phyloP scores from a whole-genome alignment of 2,888 invertebrate species.

The Apamea crenata region DNA sequence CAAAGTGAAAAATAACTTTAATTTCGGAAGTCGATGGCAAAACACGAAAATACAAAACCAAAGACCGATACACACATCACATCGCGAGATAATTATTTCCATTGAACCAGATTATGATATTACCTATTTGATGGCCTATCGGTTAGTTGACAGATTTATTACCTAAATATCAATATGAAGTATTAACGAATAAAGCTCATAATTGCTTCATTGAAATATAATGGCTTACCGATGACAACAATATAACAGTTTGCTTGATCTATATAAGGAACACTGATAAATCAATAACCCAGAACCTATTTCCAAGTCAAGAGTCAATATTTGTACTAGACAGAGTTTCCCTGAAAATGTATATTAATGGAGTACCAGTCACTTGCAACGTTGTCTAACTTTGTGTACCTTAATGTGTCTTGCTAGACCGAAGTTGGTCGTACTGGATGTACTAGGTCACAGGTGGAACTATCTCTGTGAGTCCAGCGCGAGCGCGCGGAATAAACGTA shows the following conservation, averaged over 20 bases:
- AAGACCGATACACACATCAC: too few species aligned
- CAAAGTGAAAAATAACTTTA: too few species aligned
- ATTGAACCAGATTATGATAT: background rate
- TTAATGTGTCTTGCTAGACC: constrained; percentile 32
- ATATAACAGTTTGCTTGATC: background rate
- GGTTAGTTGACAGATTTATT: too few species aligned
- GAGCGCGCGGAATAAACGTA: background rate
- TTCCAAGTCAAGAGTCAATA: background rate
- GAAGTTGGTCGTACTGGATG: constrained; percentile 31
- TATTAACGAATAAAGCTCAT: too few species aligned
- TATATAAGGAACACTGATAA: background rate
- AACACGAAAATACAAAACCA: too few species aligned
- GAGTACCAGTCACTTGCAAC: constrained; percentile 20
- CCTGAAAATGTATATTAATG: constrained; percentile 59
- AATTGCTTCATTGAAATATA: too few species aligned
- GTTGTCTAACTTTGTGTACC: constrained; percentile 35
- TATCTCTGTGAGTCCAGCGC: background rate
- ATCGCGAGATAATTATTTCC: background rate
- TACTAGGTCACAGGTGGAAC: constrained; percentile 44
- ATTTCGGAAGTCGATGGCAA: too few species aligned
- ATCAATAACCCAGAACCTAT: background rate
- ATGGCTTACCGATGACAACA: too few species aligned
- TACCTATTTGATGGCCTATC: too few species aligned
- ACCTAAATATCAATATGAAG: too few species aligned
- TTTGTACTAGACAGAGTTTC: constrained; percentile 34